Base-by-base conservation (phyloP, 2,113 vertebrate species). In the Amblyornis subalaris region DNA sequence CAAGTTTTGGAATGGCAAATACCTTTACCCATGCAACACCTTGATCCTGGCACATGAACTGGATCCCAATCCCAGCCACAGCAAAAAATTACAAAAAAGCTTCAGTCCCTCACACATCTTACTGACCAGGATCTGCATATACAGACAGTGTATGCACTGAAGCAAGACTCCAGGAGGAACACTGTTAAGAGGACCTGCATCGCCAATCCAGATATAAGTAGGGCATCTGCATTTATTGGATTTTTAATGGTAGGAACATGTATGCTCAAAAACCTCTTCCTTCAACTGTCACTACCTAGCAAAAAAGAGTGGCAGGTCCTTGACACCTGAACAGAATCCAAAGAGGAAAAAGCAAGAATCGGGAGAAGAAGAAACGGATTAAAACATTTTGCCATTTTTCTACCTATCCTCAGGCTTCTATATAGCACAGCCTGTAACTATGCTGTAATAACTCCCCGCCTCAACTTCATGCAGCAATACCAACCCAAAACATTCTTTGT, bases 381-480 rank as follows among this genome's bases (percentile, higher is more conserved):
- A 55, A 87, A 91, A 78, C 9, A 6, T n/a, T 82, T 65, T 66
- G 18, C 19, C 70, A 15, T 23, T 69, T 22, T 67, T 61, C 29
- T 62, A 35, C 38, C 21, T 55, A 24, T 14, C 7, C 29, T 40
- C 48, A 47, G 8, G 10, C 53, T 86, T 61, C 33, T 23, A 26
- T 23, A 48, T 1, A 71, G 22, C 22, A 45, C 26, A 28, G 61
- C 55, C 18, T 12, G 9, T 23, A 47, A 10, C 40, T 50, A 7
- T 10, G 26, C 53, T 38, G 2, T 54, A 84, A 26, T 40, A 71
- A 10, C 5, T 50, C 6, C 17, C 9, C 0, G 0, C 3, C 28
- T 33, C 3, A 3, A 25, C 21, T 35, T 38, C 38, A 58, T 12
- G n/a, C 15, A 95, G 12, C 15, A 70, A 5, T 53, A 47, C 4